Evolutionary conservation across 2,113 vertebrate genomes (phyloP), one percentile per base, ranked within the genome.

Genomic region (Glaucomys volans): DNA sequence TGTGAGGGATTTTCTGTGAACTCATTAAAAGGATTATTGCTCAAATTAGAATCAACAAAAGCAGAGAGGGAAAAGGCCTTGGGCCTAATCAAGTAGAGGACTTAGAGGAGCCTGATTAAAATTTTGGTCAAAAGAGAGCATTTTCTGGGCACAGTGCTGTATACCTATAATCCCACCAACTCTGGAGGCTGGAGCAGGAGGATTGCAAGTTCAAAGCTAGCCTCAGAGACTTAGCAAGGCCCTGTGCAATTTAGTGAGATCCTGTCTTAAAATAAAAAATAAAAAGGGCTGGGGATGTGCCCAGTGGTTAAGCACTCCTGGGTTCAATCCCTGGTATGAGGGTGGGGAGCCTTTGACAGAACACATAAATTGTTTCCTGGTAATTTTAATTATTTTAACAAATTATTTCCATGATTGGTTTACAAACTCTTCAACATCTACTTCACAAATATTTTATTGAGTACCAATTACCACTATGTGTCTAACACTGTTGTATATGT

Each of bases 331-430:
- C 54, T 54, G 54, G 18, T 18, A 18, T 20, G 54, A 18, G 4
- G 52, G 54, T 18, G 18, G 18, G 18, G 54, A 57, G 57, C 8
- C 37, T 32, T 83, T 35, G 66, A 71, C 2, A 79, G n/a, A 40
- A 77, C 89, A 32, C 26, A 57, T 72, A 84, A 77, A 47, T 79
- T 92, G 2, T 92, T 37, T 80, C 83, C 44, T 91, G 8, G 42
- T 82, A 82, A 50, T 85, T 88, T 18, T 82, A 82, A 64, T 77
- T 47, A 84, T 74, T 88, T 92, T 66, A 80, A 67, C 4, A 40
- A 35, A 9, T 85, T 50, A 74, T 59, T n/a, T 47, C 77, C 26
- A 80, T 35, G 4, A 80, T 85, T 84, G 57, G 12, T 32, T 88
- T 79, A 62, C 54, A 91, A 64, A 50, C 14, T 17, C 16, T 67